Evolutionary conservation across 2,113 vertebrate species (phyloP), one percentile per base, ranked within the genome.

Genomic region (Apaloderma vittatum): DNA sequence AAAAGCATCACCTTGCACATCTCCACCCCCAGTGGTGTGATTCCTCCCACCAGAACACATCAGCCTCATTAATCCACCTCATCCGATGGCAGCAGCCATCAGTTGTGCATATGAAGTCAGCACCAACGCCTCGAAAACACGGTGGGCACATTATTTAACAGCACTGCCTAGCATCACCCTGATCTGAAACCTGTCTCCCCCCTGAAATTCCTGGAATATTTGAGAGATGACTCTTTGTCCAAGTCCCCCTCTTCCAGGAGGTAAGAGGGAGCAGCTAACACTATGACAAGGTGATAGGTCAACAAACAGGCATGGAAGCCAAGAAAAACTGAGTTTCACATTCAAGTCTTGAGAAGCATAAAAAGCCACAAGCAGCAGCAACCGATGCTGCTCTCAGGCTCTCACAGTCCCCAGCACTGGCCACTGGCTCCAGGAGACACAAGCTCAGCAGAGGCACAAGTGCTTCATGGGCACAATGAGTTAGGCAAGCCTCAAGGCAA

Each of bases 1-100:
- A 15, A 22, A 51, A 51, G 52, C 48, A 15, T 21, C 1, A 0
- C 66, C 45, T 12, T 36, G 52, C 40, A 43, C 1, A 0, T 32
- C 49, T 37, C n/a, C n/a, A 12, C 15, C 55, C 29, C 36, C 61
- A 43, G 43, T 0, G 11, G 27, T 12, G 21, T 15, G 26, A 70
- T 48, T 20, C 45, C 62, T 59, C 45, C 54, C 43, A 16, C 12
- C 29, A 27, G 8, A 58, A 9, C 68, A 10, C 11, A 8, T 45
- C 58, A 93, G 58, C 7, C 78, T 54, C 12, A 29, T 6, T 10
- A 19, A 54, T 43, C 57, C 68, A 6, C 4, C 68, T 51, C 73
- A n/a, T 19, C 45, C 16, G 14, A 12, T 9, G 30, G 20, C 30
- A 61, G 61, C 55, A 88, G 68, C 67, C 48, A 51, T 8, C 32